Evolutionary conservation across 1,140 invertebrate species (phyloP).

Genomic region (Aphelenchoides avenae): DNA sequence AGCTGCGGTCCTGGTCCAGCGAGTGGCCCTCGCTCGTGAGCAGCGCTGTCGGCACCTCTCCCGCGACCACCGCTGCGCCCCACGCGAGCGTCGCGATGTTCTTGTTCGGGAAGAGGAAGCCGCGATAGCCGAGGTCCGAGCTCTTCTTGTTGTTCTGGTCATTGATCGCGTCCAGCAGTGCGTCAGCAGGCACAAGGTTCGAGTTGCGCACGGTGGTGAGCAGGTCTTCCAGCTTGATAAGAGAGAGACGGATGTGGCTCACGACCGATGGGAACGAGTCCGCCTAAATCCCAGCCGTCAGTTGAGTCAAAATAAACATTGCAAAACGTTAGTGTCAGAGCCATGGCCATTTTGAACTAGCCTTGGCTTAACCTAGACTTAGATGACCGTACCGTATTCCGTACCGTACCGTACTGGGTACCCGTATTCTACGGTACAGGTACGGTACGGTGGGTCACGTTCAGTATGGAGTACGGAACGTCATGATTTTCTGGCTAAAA

Average conservation of each 20-base stretch:
- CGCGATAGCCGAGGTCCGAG: constrained; percentile 73
- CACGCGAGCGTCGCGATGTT: constrained; percentile 26
- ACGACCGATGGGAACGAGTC: constrained; percentile 39
- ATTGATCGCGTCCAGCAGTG: constrained; percentile 87
- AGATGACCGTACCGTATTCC: too few relatives aligned
- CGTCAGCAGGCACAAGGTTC: constrained; percentile 77
- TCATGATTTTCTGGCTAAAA: too few relatives aligned
- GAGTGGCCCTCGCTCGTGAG: constrained; percentile 15
- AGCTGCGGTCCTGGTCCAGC: constrained; percentile 15
- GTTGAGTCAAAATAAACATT: too few relatives aligned
- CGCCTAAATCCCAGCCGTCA: too few relatives aligned
- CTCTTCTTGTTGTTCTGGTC: constrained; percentile 72
- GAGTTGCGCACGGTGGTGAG: constrained; percentile 80
- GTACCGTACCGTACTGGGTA: too few relatives aligned
- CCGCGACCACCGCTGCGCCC: constrained; percentile 37
- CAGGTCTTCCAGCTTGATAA: constrained; percentile 81
- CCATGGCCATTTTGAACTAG: too few relatives aligned
- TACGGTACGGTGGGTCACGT: too few relatives aligned
- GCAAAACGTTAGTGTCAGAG: too few relatives aligned
- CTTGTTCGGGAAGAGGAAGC: constrained; percentile 53
- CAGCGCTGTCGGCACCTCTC: constrained; percentile 19
- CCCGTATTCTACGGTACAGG: too few relatives aligned
- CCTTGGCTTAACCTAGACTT: too few relatives aligned
- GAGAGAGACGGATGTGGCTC: constrained; percentile 69
- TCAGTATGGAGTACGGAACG: too few relatives aligned